phyloP scores from a whole-genome alignment of 2,113 vertebrate genomes.

The Prionailurus bengalensis region DNA sequence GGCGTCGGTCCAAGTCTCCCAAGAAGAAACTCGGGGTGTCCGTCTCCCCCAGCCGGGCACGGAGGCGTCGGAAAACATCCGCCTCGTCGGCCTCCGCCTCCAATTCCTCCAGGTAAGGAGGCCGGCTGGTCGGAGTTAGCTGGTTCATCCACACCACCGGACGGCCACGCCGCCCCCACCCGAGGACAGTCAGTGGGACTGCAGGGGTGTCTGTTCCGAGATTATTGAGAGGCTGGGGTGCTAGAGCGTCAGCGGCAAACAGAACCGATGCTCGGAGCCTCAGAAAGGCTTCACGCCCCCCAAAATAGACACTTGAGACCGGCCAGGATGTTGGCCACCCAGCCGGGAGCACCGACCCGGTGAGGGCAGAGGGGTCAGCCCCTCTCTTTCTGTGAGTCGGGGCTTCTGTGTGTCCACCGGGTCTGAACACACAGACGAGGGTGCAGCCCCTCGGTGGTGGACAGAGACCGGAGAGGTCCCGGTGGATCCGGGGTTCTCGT shows the following conservation, averaged over 20 bases:
- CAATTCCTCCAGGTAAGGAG: constrained; percentile 94
- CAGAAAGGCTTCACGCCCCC: not conserved
- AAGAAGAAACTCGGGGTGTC: constrained; percentile 92
- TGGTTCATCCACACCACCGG: not conserved
- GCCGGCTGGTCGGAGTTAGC: fast-evolving
- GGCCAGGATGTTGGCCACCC: not conserved
- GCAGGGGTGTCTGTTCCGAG: not conserved
- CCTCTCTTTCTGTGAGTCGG: fast-evolving
- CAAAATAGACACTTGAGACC: not conserved
- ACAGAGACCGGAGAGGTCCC: not conserved
- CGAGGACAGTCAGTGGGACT: not conserved
- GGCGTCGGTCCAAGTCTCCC: constrained; percentile 99
- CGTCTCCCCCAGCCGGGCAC: constrained; percentile 92
- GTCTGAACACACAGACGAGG: not conserved
- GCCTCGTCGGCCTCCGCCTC: constrained; percentile 96
- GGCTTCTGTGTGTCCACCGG: fast-evolving
- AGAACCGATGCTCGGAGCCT: not conserved
- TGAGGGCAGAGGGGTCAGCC: too few species aligned
- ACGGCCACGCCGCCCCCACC: fast-evolving
- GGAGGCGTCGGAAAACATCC: constrained; percentile 93
- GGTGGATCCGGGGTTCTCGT: not conserved
- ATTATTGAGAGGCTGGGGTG: not conserved
- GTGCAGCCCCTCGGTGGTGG: fast-evolving
- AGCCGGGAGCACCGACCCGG: not conserved
- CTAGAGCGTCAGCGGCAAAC: not conserved